Evolutionary conservation across 2,888 invertebrate species (phyloP).

Genomic region (Mongoloraphidia duomilia): DNA sequence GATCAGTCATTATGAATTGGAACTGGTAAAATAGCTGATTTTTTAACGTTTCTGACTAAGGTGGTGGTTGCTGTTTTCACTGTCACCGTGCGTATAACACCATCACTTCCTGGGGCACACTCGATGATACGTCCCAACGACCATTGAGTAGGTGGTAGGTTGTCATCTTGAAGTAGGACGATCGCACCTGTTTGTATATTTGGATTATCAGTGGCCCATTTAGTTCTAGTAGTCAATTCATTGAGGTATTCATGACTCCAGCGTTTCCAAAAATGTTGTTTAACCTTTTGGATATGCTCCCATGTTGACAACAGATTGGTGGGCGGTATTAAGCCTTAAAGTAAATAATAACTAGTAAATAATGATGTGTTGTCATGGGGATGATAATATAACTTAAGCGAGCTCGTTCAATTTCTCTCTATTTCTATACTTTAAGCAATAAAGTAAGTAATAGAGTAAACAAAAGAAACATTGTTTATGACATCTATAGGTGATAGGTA

Average conservation of each 20-base stretch:
- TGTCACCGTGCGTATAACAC: slow-evolving; percentile 12
- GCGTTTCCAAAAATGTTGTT: slow-evolving; percentile 12
- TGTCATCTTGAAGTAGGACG: slow-evolving; percentile 12
- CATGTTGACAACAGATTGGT: slow-evolving; percentile 10
- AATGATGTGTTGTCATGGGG: too few species aligned
- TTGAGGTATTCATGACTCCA: slow-evolving; percentile 13
- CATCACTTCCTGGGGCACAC: slow-evolving; percentile 15
- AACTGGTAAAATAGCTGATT: slow-evolving; percentile 6
- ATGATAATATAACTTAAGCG: too few species aligned
- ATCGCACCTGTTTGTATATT: slow-evolving; percentile 7
- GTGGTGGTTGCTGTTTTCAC: slow-evolving; percentile 12
- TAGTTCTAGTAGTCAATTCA: slow-evolving; percentile 10
- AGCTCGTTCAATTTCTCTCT: too few species aligned
- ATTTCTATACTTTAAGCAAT: too few species aligned
- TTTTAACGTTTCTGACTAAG: slow-evolving; percentile 11
- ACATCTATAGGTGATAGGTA: too few species aligned
- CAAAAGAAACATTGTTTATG: too few species aligned
- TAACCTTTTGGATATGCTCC: slow-evolving; percentile 12
- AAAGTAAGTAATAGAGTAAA: too few species aligned
- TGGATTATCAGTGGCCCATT: slow-evolving; percentile 8
- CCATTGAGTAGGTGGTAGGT: slow-evolving; percentile 14
- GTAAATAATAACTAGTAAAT: too few species aligned
- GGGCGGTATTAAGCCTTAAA: too few species aligned
- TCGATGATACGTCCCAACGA: slow-evolving; percentile 13
- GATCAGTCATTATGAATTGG: background rate